Base-by-base conservation (phyloP, 2,888 invertebrate species). In the Crossocerus cetratus region DNA sequence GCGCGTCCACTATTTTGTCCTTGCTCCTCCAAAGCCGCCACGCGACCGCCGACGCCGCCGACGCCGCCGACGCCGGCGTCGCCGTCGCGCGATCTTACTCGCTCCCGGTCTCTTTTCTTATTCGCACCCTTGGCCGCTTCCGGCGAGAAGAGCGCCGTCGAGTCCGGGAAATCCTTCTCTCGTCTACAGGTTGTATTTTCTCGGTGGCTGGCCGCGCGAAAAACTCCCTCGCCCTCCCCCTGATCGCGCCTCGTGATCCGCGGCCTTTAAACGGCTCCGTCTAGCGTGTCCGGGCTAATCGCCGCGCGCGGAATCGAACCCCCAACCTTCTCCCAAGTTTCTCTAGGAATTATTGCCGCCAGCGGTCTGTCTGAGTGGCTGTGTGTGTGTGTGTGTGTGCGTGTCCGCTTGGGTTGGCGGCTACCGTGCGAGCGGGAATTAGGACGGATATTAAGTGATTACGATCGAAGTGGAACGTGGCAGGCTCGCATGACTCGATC, bases 1-100 rank as follows among this genome's bases (percentile, higher is more conserved):
- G 65, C 72, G 77, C 65, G 69, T 60, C 77, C 69, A 75, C 74
- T 77, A 79, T 80, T 79, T 79, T 72, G 49, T 49, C 16, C 62
- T 67, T 72, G 60, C 65, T 44, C 44, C 61, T 65, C 66, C 54
- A 16, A 65, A 58, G 65, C 54, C 55, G 73, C 79, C 79, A 80
- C 79, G 79, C 79, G 77, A 75, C 74, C 49, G n/a, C 3, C 49
- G n/a, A n/a, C n/a, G n/a, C n/a, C n/a, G n/a, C n/a, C n/a, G n/a
- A n/a, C 49, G 49, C 49, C 70, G 67, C 49, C 63, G 65, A 66
- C 65, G 45, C 57, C 62, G 69, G 58, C 65, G 65, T 69, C 61
- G 58, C 56, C 32, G 13, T 32, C 53, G 20, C 53, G 20, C 45
- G 4, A 62, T 58, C 16, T 32, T 32, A 32, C 32, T 32, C 32